Conservation (phyloP, 2,113 vertebrate species). For the Prionailurus viverrinus region DNA sequence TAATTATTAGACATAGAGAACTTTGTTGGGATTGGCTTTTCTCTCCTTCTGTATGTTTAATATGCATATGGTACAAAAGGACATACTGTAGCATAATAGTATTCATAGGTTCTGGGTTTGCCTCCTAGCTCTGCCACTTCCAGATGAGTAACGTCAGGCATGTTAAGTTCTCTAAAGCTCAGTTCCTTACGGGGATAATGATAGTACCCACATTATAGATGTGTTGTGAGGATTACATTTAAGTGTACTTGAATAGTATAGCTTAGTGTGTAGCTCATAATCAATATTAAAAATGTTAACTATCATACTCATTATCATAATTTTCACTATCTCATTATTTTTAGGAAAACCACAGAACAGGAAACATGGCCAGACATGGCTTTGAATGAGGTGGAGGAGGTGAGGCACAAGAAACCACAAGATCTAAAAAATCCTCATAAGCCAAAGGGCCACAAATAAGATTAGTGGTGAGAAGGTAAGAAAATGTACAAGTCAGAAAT, state of each 20-base stretch:
- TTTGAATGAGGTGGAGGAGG: neutral
- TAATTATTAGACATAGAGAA: slow-evolving; percentile 21
- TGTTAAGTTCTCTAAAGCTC: slow-evolving; percentile 24
- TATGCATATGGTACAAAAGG: neutral
- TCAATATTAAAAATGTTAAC: slow-evolving; percentile 48
- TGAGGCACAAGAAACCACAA: neutral
- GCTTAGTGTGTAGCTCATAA: neutral
- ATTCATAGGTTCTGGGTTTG: neutral
- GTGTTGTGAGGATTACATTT: neutral
- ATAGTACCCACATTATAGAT: neutral
- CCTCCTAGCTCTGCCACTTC: slow-evolving; percentile 3
- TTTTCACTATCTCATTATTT: slow-evolving; percentile 45
- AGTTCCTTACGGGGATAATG: neutral
- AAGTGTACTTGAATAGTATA: slow-evolving; percentile 39
- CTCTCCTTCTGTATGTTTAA: neutral
- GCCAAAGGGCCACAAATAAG: neutral
- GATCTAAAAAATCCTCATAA: neutral
- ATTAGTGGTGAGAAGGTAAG: neutral
- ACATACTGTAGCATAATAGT: neutral
- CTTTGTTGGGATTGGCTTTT: neutral
- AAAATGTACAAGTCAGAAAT: slow-evolving; percentile 41
- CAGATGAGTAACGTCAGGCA: neutral
- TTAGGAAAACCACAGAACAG: slow-evolving; percentile 31
- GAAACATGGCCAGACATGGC: neutral
- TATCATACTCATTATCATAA: slow-evolving; percentile 30